phyloP scores from a whole-genome alignment of 2,888 invertebrate species.

The Seladonia tumulorum region DNA sequence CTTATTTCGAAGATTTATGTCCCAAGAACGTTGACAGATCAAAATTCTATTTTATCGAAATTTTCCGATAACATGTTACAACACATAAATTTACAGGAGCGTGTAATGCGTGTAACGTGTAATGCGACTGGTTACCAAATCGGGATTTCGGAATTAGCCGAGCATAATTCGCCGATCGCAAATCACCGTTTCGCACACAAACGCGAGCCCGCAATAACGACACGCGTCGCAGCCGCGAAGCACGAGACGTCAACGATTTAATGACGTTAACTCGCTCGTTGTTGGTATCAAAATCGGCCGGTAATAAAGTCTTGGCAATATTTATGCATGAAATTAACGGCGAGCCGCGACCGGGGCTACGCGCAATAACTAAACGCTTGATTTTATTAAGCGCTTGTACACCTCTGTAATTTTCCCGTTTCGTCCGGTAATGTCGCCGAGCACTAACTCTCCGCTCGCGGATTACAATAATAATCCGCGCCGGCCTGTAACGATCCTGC shows the following conservation, averaged over 20 bases:
- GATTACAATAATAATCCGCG: slow-evolving; percentile 54
- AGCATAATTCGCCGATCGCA: background rate
- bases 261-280: slow-evolving; percentile 26
- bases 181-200: slow-evolving; percentile 2
- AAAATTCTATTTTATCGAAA: background rate
- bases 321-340: slow-evolving; percentile 53
- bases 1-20: background rate
- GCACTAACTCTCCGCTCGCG: slow-evolving; percentile 24
- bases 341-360: slow-evolving; percentile 3
- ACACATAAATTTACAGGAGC: background rate
- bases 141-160: background rate
- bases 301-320: slow-evolving; percentile 52
- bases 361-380: slow-evolving; percentile 45
- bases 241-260: slow-evolving; percentile 22
- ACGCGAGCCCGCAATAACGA: background rate
- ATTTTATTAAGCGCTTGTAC: slow-evolving; percentile 52
- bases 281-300: slow-evolving; percentile 14
- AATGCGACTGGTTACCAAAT: background rate
- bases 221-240: background rate
- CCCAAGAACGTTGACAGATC: background rate
- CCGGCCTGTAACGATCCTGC: slow-evolving; percentile 37
- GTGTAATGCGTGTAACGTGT: background rate
- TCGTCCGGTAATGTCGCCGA: slow-evolving; percentile 26
- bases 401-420: slow-evolving; percentile 41
- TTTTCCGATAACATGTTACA: background rate